Base-by-base conservation (phyloP, 2,888 invertebrate species). In the Caradrina clavipalpis region DNA sequence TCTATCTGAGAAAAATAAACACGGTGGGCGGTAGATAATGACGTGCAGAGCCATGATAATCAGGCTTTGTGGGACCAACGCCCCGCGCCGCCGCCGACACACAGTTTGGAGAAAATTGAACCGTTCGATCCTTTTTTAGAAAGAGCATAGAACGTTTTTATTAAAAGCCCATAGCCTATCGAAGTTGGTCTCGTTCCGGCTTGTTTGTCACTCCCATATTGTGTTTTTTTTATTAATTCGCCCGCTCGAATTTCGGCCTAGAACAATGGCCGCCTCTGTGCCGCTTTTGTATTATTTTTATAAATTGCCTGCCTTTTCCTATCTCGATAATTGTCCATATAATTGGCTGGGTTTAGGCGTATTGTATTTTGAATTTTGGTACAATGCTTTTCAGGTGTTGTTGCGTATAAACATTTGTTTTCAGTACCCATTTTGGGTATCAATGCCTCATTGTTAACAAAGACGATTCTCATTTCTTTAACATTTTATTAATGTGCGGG, bases 1-100 rank as follows among this genome's bases (percentile, higher is more conserved):
- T 95, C 93, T 95, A 95, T 95, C 95, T 95, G 89, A 93, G 91
- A 95, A 96, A 96, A 96, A 95, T 96, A 96, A 96, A 96, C 95
- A 94, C 91, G 92, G 92, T 91, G 91, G 94, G 93, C 92, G 94
- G 92, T 91, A 93, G 95, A 96, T 96, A 95, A 96, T 94, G 94
- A 94, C 92, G 89, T 87, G 90, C 91, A 89, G 90, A 91, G 89
- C 88, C 91, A 86, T 91, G 90, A 94, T 95, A 95, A 95, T 96
- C 94, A 95, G 91, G 91, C 94, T 95, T 95, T 95, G 95, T 93
- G 93, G 86, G 87, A 90, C 89, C 92, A 91, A 92, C 92, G 92
- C 92, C 91, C 92, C 90, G 91, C 91, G 1, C 39, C 39, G 39
- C 39, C 39, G 91, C 87, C 91, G 75, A 68, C 73, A 82, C 84